Percentiles rank a stretch among this genome's conserved stretches.
These are phyloP conservation scores for Choristoneura rosaceana DNA, from an alignment of 2,888 invertebrate genomes.

Conservation along the genomic window DNA sequence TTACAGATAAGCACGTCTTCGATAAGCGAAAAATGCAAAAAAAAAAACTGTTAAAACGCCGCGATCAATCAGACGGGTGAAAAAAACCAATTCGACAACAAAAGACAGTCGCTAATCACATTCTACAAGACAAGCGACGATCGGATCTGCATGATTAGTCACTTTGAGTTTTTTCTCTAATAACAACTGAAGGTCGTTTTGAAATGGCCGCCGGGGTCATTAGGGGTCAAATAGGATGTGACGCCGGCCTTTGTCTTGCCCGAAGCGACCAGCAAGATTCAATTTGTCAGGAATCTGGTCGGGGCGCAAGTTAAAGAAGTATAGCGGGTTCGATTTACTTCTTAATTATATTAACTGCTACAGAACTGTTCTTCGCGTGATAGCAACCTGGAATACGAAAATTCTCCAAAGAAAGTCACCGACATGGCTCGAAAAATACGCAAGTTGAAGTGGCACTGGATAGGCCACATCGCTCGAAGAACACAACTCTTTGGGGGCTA, in stretches of 20 bases:
- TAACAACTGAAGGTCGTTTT: constrained; percentile 22
- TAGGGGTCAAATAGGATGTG: constrained; percentile 80
- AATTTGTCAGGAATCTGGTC: constrained; percentile 75
- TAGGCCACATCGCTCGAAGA: too few relatives aligned
- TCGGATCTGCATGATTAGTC: constrained; percentile 27
- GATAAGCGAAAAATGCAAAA: not conserved
- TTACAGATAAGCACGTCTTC: not conserved
- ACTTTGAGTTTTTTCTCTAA: constrained; percentile 25
- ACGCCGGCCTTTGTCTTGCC: constrained; percentile 79
- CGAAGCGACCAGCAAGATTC: constrained; percentile 74
- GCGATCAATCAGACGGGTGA: constrained; percentile 7
- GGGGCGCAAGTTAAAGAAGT: constrained; percentile 50
- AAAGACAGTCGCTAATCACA: constrained; percentile 25
- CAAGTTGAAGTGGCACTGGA: too few relatives aligned
- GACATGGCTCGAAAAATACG: too few relatives aligned
- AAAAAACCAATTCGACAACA: not conserved
- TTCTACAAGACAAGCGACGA: constrained; percentile 4
- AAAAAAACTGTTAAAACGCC: not conserved
- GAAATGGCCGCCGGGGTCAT: constrained; percentile 48
- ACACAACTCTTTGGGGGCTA: too few relatives aligned
- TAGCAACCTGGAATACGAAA: too few relatives aligned
- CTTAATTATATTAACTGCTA: too few relatives aligned
- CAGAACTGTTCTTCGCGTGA: too few relatives aligned
- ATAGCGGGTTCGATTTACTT: not conserved
- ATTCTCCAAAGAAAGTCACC: too few relatives aligned